Evolutionary conservation across 2,113 vertebrate genomes (phyloP).

Genomic region (Nycticebus coucang): DNA sequence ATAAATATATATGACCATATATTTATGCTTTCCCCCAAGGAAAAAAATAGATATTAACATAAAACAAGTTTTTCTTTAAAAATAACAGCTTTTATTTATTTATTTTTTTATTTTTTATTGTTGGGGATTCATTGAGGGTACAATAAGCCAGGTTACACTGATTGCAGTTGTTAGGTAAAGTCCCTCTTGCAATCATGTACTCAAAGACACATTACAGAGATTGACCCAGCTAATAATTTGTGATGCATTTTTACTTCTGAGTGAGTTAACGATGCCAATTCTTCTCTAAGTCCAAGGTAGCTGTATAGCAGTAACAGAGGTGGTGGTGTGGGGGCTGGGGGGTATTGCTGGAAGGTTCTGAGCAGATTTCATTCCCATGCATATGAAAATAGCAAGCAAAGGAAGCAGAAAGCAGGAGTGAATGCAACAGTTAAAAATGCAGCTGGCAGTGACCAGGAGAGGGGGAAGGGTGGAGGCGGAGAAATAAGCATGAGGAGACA

Average conservation of each 20-base stretch:
- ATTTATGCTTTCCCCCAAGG: background rate
- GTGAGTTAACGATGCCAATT: slow-evolving; percentile 68
- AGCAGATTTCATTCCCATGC: slow-evolving; percentile 86
- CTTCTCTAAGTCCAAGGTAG: slow-evolving; percentile 48
- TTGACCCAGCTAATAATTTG: background rate
- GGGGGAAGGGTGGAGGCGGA: slow-evolving; percentile 76
- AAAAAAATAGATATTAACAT: background rate
- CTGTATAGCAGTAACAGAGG: background rate
- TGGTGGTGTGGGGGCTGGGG: background rate
- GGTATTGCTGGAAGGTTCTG: slow-evolving; percentile 32
- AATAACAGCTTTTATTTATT: slow-evolving; percentile 26
- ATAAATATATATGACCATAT: background rate
- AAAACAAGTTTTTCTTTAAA: slow-evolving; percentile 68
- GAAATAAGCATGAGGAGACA: slow-evolving; percentile 77
- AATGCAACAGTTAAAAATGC: slow-evolving; percentile 59
- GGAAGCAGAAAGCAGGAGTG: slow-evolving; percentile 81
- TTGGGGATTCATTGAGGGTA: too few species aligned
- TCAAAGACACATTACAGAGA: background rate
- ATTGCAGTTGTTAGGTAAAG: too few species aligned
- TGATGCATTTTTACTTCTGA: slow-evolving; percentile 18
- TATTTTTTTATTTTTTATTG: too few species aligned
- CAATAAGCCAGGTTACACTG: too few species aligned
- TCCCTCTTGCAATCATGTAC: too few species aligned
- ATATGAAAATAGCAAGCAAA: slow-evolving; percentile 87
- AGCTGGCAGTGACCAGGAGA: slow-evolving; percentile 64